Conservation (phyloP, 2,888 invertebrate species). For the Phengaris alcon region DNA sequence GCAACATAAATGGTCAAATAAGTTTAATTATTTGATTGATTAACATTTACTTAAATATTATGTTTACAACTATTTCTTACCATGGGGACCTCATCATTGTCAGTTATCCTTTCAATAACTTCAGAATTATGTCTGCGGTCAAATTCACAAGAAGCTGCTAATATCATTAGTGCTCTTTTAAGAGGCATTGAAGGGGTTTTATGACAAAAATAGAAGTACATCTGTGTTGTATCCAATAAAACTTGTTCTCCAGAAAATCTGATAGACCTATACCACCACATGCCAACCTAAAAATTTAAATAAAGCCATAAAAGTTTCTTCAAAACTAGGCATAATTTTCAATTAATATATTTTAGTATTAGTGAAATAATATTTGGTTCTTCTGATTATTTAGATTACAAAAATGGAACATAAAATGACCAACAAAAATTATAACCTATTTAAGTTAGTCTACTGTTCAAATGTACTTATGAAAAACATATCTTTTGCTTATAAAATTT, state of each 20-base stretch:
- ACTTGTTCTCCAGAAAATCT: constrained; percentile 98
- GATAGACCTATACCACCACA: constrained; percentile 99
- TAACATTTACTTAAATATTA: too few relatives aligned
- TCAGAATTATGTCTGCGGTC: constrained; percentile 96
- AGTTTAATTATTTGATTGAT: background rate
- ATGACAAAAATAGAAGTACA: constrained; percentile 97
- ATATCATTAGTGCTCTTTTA: constrained; percentile 96
- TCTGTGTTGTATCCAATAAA: constrained; percentile 95
- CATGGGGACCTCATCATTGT: constrained; percentile 95
- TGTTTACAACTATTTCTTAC: constrained; percentile 74
- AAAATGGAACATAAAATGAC: too few relatives aligned
- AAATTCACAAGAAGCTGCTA: constrained; percentile 98
- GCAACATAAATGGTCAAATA: too few relatives aligned
- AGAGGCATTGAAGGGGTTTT: constrained; percentile 97
- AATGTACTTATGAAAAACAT: background rate
- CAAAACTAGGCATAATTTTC: too few relatives aligned
- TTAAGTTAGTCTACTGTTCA: too few relatives aligned
- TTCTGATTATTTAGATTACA: too few relatives aligned
- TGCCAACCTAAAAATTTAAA: constrained; percentile 82
- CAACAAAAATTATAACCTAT: too few relatives aligned
- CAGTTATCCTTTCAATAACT: constrained; percentile 93
- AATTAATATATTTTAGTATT: too few relatives aligned
- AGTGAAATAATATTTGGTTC: too few relatives aligned
- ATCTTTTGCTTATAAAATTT: background rate
- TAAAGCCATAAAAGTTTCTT: too few relatives aligned